Percentiles rank a stretch among this genome's conserved stretches.
Conservation (phyloP, 2,113 vertebrate species). For the Oryzias celebensis region DNA sequence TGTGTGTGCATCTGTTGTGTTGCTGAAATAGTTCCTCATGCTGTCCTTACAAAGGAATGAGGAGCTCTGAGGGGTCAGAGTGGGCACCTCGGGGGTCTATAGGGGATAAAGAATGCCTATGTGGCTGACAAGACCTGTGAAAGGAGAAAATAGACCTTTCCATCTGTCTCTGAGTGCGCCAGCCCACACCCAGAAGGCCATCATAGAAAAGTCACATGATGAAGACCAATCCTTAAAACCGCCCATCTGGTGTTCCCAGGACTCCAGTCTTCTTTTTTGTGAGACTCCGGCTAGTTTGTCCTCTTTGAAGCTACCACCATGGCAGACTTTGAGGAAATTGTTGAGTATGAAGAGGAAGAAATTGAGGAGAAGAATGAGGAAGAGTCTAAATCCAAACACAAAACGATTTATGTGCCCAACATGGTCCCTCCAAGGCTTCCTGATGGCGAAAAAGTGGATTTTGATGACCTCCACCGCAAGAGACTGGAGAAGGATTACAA, state of each 20-base stretch:
- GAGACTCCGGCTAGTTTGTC: conserved; percentile 32
- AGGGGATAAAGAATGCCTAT: conserved; percentile 31
- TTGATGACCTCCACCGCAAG: conserved; percentile 95
- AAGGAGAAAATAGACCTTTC: conserved; percentile 78
- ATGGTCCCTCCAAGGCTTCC: conserved; percentile 93
- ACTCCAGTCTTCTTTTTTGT: conserved; percentile 18
- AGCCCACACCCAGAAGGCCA: conserved; percentile 47
- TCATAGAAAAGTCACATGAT: conserved; percentile 66
- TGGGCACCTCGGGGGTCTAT: conserved; percentile 38
- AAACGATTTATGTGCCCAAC: conserved; percentile 85
- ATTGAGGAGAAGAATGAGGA: conserved; percentile 36
- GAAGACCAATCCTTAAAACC: conserved; percentile 58
- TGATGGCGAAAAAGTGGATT: conserved; percentile 93
- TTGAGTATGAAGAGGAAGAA: conserved; percentile 33
- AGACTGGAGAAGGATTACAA: conserved; percentile 94
- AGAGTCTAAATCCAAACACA: conserved; percentile 80
- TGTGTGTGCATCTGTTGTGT: conserved; percentile 73
- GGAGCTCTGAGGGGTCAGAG: conserved; percentile 53
- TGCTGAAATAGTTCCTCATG: conserved; percentile 75
- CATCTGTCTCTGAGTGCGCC: conserved; percentile 71
- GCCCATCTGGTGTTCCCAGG: neutral
- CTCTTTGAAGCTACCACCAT: conserved; percentile 55
- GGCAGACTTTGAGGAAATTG: conserved; percentile 73
- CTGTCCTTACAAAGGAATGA: conserved; percentile 77
- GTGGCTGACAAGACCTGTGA: conserved; percentile 52